Conservation (phyloP, 2,888 invertebrate genomes). For the Drosophila bunnanda region DNA sequence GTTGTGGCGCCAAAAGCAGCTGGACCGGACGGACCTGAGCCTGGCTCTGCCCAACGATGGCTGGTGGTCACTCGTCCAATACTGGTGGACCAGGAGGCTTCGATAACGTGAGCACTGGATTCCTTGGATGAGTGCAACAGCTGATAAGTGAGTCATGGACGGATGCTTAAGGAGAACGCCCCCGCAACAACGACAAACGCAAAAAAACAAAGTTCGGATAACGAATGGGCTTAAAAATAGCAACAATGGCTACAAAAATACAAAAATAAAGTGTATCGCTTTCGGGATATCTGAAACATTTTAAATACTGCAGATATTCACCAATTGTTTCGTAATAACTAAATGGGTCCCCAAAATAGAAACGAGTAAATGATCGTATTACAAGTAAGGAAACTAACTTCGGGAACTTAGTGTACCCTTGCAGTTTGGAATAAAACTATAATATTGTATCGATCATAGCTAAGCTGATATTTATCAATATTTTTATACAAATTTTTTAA, state of each 20-base stretch:
- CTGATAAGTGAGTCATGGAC: not conserved
- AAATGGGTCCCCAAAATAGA: too few relatives aligned
- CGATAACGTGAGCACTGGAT: not conserved
- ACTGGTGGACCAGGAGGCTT: slow-evolving; percentile 34
- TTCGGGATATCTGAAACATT: not conserved
- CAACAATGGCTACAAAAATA: not conserved
- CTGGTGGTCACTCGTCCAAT: slow-evolving; percentile 21
- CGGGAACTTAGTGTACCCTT: too few relatives aligned
- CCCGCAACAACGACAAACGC: not conserved
- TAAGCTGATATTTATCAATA: too few relatives aligned
- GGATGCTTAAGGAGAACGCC: slow-evolving; percentile 10
- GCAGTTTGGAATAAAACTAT: too few relatives aligned
- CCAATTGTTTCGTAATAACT: too few relatives aligned
- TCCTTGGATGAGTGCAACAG: not conserved
- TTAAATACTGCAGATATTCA: too few relatives aligned
- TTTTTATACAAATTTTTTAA: too few relatives aligned
- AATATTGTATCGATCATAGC: too few relatives aligned
- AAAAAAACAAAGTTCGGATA: not conserved
- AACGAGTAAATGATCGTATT: too few relatives aligned
- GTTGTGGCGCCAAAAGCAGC: slow-evolving; percentile 49
- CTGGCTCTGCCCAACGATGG: not conserved
- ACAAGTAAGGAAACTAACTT: too few relatives aligned
- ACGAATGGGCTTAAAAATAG: slow-evolving; percentile 1
- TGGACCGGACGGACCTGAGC: not conserved
- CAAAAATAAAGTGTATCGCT: not conserved